Percentiles rank a stretch among this genome's conserved stretches.
Evolutionary conservation across 2,888 invertebrate species (phyloP).

Genomic region (Dasysyrphus tricinctus): DNA sequence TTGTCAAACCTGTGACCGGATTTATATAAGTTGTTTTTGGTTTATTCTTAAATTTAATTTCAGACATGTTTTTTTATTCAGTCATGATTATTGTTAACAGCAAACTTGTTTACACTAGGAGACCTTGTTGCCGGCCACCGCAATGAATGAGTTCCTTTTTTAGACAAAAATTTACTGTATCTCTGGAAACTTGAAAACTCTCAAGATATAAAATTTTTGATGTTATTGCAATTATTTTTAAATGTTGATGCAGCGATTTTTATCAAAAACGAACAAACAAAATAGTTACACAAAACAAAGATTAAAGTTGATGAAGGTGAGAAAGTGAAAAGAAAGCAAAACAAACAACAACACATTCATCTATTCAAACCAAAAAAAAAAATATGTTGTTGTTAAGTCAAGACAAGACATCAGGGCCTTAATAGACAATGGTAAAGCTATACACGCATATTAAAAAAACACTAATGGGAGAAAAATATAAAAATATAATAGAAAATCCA

Average conservation of each 20-base stretch:
- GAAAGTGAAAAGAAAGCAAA: constrained; percentile 74
- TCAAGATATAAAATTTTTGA: neutral
- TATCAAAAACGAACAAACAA: constrained; percentile 17
- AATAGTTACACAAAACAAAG: constrained; percentile 1
- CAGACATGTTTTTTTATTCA: constrained; percentile 23
- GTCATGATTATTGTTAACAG: constrained; percentile 22
- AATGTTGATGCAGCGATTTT: constrained; percentile 26
- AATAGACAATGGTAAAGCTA: constrained; percentile 50
- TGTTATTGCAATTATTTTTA: neutral
- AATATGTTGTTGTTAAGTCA: constrained; percentile 30
- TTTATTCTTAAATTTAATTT: constrained; percentile 37
- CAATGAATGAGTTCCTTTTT: constrained; percentile 13
- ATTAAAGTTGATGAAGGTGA: constrained; percentile 52
- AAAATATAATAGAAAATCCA: constrained; percentile 51
- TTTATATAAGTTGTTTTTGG: constrained; percentile 42
- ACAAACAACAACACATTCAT: constrained; percentile 25
- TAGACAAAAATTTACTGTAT: neutral
- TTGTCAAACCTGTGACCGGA: constrained; percentile 48
- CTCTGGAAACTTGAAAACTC: neutral
- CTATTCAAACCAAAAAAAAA: constrained; percentile 5
- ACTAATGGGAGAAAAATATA: constrained; percentile 45
- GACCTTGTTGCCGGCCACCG: neutral
- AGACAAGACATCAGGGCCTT: neutral
- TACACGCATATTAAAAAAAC: constrained; percentile 20
- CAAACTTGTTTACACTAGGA: constrained; percentile 23